Evolutionary conservation across 2,888 invertebrate species (phyloP), one percentile per base, ranked within the genome.

Genomic region (Microctonus hyperodae): DNA sequence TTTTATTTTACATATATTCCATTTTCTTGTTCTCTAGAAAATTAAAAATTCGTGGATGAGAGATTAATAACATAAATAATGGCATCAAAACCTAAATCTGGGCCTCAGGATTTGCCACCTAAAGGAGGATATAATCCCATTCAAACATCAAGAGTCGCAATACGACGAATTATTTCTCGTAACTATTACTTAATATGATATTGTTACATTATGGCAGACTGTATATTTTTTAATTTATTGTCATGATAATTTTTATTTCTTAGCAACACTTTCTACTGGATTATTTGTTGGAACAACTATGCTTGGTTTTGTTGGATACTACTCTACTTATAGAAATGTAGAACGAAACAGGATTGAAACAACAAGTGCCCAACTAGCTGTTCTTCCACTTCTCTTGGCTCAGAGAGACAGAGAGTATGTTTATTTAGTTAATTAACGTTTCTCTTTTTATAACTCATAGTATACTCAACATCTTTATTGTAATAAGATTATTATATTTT

Each of bases 51-150:
- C n/a, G n/a, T n/a, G n/a, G n/a, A n/a, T n/a, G 6, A 31, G 6
- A 31, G n/a, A 37, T 37, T 20, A 9, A 16, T 5, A 44, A 16
- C 9, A 16, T 44, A 55, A 33, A 31, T 20, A 22, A 85, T 85
- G 84, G 76, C 81, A 13, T 67, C 84, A 70, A 70, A 77, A 63
- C 73, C 85, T 53, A 87, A 82, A 75, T 86, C 85, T 79, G 69
- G 70, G 25, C 72, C 77, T 0, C 98, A 98, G 86, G 98, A 98
- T 86, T 88, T 98, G 89, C 97, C 98, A 79, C 98, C 98, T 70
- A 85, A 88, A 64, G 97, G 97, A 80, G 98, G 98, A 74, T 98
- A 96, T 83, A 88, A 89, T 72, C 88, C 92, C 22, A 92, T 97
- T 72, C 88, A 88, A 56, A 92, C 85, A 79, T 87, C 88, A 74